Percentiles rank a stretch among this genome's conserved stretches.
Evolutionary conservation across 35 echinoderm and acorn worm genomes (phyloP).

Genomic region (Diadema setosum): DNA sequence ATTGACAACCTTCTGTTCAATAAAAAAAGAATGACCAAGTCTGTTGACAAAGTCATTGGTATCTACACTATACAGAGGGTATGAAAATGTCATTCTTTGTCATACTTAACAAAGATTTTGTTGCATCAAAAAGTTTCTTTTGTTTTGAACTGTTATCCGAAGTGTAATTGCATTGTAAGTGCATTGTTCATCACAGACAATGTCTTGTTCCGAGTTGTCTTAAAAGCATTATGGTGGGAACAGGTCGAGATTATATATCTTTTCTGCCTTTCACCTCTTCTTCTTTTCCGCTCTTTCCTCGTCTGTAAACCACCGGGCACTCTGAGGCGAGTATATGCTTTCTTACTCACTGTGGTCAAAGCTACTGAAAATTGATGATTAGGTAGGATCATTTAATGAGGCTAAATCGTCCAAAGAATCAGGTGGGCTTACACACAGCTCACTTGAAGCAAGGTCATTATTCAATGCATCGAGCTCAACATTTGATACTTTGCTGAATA

Average conservation of each 20-base stretch:
- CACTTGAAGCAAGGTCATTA: background rate
- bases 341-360: background rate
- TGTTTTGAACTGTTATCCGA: background rate
- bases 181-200: background rate
- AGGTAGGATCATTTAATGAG: background rate
- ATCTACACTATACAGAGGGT: background rate
- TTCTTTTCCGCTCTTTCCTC: background rate
- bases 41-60: background rate
- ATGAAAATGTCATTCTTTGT: background rate
- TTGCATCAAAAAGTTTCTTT: background rate
- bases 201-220: background rate
- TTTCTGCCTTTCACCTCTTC: background rate
- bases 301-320: background rate
- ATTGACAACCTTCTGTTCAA: too few relatives aligned
- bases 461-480: background rate
- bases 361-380: background rate
- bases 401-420: background rate
- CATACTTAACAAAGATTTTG: background rate
- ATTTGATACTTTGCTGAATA: background rate
- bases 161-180: background rate
- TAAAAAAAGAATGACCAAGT: background rate
- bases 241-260: background rate
- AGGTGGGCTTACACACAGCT: background rate
- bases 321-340: background rate
- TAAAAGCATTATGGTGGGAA: background rate